Base-by-base conservation (phyloP, 1,140 invertebrate species). In the Drosophila gunungcola region DNA sequence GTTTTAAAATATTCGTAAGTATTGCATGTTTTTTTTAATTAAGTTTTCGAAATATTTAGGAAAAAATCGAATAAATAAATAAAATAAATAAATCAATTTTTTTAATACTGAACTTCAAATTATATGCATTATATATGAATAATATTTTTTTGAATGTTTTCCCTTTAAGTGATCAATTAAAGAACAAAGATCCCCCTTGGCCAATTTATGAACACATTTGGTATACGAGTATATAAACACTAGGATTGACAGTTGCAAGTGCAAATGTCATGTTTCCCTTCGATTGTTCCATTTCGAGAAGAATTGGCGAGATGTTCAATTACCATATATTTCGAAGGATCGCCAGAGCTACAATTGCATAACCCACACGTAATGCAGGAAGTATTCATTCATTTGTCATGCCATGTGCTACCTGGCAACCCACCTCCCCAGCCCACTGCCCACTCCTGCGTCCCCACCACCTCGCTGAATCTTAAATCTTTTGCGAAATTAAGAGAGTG, bases 321-420 rank as follows among this genome's bases (percentile, higher is more conserved):
- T 61, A 21, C 38, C 45, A 43, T 34, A 65, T 41, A 62, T 75
- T 67, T 61, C 46, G 29, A 38, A 25, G 58, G 52, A 57, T 64
- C 38, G 53, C 42, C 21, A 78, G 55, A 42, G 36, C 65, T 25
- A 12, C 41, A 46, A 42, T 89, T 89, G 78, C 69, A 78, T 90
- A 89, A 88, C 45, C 49, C 48, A 68, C 56, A 52, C 80, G 84
- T 78, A 75, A 89, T 89, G 76, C 85, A 89, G 84, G 84, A 89
- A 89, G 84, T 74, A 80, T 84, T 85, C 84, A 89, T 89, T 90
- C 83, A 90, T 74, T 84, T 89, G 77, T 74, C 80, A 88, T 88
- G 65, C 64, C 74, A 70, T 41, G 65, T 45, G 46, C 61, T 80
- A 74, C 63, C 68, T 81, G 73, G 73, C 72, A 84, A 57, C 62